phyloP scores from a whole-genome alignment of 2,797 vertebrate species.

The Tachyglossus aculeatus region DNA sequence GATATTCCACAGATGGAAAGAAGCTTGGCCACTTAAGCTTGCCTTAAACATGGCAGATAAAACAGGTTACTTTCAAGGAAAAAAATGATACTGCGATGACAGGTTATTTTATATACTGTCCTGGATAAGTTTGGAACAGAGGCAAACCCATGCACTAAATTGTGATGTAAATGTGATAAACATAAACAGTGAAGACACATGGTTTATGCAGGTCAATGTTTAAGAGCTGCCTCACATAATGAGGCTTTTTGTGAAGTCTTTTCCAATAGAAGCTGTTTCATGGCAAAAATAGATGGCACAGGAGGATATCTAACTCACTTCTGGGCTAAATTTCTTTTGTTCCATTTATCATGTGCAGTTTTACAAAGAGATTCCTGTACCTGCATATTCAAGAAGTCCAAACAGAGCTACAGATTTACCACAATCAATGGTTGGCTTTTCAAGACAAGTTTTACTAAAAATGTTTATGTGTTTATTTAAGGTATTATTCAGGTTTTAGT shows the following conservation, averaged over 20 bases:
- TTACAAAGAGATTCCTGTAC: slow-evolving; percentile 50
- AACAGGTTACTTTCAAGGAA: too few relatives aligned
- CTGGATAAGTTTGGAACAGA: too few relatives aligned
- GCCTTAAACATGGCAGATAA: too few relatives aligned
- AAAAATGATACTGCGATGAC: too few relatives aligned
- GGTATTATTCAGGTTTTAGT: slow-evolving; percentile 19
- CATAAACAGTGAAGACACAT: slow-evolving; percentile 21
- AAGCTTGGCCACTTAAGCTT: too few relatives aligned
- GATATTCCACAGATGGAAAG: too few relatives aligned
- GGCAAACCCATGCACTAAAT: too few relatives aligned
- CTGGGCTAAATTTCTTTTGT: slow-evolving; percentile 52
- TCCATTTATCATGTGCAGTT: slow-evolving; percentile 57
- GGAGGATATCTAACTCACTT: slow-evolving; percentile 48
- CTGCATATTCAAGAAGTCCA: slow-evolving; percentile 49
- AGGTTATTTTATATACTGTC: too few relatives aligned
- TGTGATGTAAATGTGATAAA: too few relatives aligned
- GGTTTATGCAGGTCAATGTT: neutral
- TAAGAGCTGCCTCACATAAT: slow-evolving; percentile 49
- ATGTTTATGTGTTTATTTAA: neutral
- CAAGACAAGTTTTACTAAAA: slow-evolving; percentile 52
- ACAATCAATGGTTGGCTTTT: slow-evolving; percentile 38
- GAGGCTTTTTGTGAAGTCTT: slow-evolving; percentile 33
- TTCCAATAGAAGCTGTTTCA: slow-evolving; percentile 46
- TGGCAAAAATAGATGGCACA: slow-evolving; percentile 57
- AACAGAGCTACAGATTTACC: slow-evolving; percentile 58